Conservation (phyloP, 1,140 invertebrate genomes). For the Ectropis grisescens region DNA sequence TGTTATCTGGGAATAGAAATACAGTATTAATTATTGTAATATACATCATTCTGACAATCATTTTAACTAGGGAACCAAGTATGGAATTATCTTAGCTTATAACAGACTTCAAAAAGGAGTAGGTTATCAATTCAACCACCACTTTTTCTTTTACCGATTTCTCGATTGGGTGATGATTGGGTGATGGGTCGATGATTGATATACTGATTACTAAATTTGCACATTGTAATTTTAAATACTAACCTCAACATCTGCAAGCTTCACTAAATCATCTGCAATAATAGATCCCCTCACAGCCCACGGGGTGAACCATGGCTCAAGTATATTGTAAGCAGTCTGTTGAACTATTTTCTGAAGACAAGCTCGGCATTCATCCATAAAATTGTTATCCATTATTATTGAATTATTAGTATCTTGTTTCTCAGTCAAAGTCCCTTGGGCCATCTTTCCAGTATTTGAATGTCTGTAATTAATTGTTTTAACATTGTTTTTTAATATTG, state of each 20-base stretch:
- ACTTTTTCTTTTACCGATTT: background rate
- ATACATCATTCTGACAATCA: too few species aligned
- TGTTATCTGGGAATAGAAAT: background rate
- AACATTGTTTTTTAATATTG: too few species aligned
- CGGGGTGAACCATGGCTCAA: slow-evolving; percentile 33
- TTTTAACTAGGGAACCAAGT: too few species aligned
- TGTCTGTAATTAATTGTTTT: too few species aligned
- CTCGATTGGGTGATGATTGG: background rate
- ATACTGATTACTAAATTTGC: background rate
- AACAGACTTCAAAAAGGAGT: too few species aligned
- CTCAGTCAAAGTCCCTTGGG: too few species aligned
- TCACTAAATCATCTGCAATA: slow-evolving; percentile 40
- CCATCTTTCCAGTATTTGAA: too few species aligned
- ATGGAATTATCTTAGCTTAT: too few species aligned
- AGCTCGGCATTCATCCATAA: slow-evolving; percentile 30
- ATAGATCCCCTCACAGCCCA: slow-evolving; percentile 33
- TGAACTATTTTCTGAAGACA: slow-evolving; percentile 28
- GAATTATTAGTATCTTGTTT: too few species aligned
- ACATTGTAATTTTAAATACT: background rate
- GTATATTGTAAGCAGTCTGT: slow-evolving; percentile 23
- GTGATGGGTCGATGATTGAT: background rate
- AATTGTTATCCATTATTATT: background rate
- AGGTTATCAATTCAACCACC: too few species aligned
- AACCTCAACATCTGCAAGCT: slow-evolving; percentile 35
- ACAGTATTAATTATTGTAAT: background rate